Base-by-base conservation (phyloP, 1,140 invertebrate genomes). In the Drosophila ficusphila region DNA sequence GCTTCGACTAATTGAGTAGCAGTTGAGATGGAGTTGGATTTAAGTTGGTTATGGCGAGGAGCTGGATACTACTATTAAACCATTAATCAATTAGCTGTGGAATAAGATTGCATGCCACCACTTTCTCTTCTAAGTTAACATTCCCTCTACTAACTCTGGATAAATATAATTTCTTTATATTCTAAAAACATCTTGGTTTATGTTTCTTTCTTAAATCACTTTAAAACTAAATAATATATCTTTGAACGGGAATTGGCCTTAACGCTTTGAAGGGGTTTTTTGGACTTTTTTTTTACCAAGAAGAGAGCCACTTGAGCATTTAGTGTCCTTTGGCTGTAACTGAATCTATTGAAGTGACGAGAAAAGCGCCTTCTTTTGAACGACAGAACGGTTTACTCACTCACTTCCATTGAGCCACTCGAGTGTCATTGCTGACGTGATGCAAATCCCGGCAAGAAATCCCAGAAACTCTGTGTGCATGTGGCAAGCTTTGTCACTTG, bases 1-100 rank as follows among this genome's bases (percentile, higher is more conserved):
- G 65, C 64, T 69, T 25, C 47, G 48, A 54, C 62, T 54, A 69
- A 69, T 69, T 67, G 64, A 42, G 33, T 69, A 47, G 62, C 62
- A 39, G n/a, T 47, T 69, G 65, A 38, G 14, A 38, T 56, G 64
- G 64, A 41, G 27, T 27, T 42, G 60, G 60, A 25, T 21, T 21
- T 65, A 16, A 33, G 29, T 41, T 25, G 57, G 60, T 42, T 67
- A 16, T 18, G 62, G 44, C 19, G 27, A 11, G 36, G 21, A 19
- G 23, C 11, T 25, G 58, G 42, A 49, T 19, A 33, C 6, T 23
- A 18, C 7, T 8, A 12, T 16, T 38, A 65, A 62, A 33, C 23
- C 14, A 58, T 48, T 58, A 34, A 58, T 38, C 18, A 12, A 36
- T 18, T 36, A 27, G 4, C n/a, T n/a, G 9, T 25, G 11, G 4